Conservation (phyloP, 2,888 invertebrate species). For the Hanleya hanleyi region DNA sequence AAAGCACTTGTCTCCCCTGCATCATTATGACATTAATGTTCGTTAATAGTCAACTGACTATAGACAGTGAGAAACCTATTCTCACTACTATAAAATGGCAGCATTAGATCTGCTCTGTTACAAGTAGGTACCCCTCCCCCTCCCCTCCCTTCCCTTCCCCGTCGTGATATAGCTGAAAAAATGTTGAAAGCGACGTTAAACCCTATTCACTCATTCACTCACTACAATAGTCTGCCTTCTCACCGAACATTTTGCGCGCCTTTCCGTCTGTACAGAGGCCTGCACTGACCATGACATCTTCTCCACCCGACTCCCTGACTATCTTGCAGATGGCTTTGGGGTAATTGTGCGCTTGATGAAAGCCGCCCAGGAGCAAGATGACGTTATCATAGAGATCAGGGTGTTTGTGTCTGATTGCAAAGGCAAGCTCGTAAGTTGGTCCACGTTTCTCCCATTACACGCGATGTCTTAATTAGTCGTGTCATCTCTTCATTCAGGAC, state of each 20-base stretch:
- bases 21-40: no score
- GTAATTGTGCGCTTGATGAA: background rate
- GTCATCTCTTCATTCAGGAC: constrained; percentile 14
- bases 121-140: no score
- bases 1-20: no score
- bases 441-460: constrained; percentile 11
- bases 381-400: background rate
- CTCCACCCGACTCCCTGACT: constrained; percentile 11
- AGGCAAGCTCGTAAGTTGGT: constrained; percentile 1
- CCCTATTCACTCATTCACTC: no score
- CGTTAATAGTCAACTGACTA: no score
- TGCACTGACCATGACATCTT: constrained; percentile 9
- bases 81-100: no score
- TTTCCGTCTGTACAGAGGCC: constrained; percentile 3
- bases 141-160: no score
- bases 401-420: background rate
- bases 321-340: background rate
- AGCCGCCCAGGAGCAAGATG: constrained; percentile 9
- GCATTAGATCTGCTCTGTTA: no score
- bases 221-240: constrained; percentile 12
- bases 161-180: no score
- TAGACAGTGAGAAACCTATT: no score
- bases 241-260: constrained; percentile 8
- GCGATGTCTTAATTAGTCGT: constrained; percentile 17
- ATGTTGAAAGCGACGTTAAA: no score